phyloP scores from a whole-genome alignment of 2,113 vertebrate genomes.

The Microtus ochrogaster region DNA sequence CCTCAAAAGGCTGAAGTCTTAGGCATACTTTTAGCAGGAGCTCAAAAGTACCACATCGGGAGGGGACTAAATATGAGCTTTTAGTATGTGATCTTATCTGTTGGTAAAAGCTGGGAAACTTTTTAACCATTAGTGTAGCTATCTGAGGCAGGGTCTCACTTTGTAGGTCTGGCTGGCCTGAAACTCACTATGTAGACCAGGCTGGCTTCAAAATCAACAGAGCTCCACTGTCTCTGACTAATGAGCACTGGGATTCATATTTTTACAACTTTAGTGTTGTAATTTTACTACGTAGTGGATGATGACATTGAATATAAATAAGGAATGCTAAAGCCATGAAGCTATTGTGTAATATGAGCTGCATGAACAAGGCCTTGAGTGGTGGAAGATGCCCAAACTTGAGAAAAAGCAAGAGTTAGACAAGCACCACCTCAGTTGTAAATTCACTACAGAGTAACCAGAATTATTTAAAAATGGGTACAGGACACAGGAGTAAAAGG shows the following conservation, averaged over 20 bases:
- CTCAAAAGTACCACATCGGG: not conserved
- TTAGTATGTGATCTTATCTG: not conserved
- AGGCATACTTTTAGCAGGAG: not conserved
- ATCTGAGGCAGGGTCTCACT: not conserved
- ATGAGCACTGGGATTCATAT: not conserved
- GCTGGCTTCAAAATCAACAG: not conserved
- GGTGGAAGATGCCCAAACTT: not conserved
- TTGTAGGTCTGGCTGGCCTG: not conserved
- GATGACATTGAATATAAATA: not conserved
- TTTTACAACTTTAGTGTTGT: constrained; percentile 25
- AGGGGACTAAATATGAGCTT: not conserved
- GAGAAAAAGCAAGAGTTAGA: not conserved
- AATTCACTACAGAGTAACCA: not conserved
- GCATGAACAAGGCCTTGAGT: not conserved
- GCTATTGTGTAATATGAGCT: not conserved
- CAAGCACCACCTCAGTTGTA: not conserved
- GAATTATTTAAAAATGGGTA: not conserved
- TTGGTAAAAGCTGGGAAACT: not conserved
- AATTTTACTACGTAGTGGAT: not conserved
- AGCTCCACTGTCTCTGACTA: not conserved
- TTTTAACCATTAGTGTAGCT: not conserved
- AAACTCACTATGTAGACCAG: not conserved
- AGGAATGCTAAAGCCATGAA: not conserved
- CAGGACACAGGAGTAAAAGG: not conserved
- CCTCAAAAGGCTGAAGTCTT: not conserved